Evolutionary conservation across 1,140 invertebrate genomes (phyloP).

Genomic region (Pseudomyrmex gracilis): DNA sequence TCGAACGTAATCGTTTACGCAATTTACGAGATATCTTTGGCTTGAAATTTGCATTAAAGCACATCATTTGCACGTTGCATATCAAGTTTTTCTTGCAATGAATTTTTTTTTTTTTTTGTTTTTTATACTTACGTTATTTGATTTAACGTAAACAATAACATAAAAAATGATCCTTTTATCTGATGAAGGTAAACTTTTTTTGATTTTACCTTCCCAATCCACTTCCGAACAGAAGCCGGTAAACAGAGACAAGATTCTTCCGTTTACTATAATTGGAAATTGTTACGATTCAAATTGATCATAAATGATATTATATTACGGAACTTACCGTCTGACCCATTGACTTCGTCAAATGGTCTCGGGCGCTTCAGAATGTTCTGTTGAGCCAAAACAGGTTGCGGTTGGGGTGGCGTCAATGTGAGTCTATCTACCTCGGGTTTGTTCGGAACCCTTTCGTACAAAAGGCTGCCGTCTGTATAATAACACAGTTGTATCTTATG

Average conservation of each 20-base stretch:
- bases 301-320: conserved; percentile 20
- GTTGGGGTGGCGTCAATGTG: conserved; percentile 86
- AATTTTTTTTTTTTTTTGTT: neutral
- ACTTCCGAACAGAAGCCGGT: conserved; percentile 87
- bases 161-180: neutral
- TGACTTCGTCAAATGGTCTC: conserved; percentile 94
- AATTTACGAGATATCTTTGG: neutral
- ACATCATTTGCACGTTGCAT: too few relatives aligned
- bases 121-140: neutral
- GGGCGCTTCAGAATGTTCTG: conserved; percentile 88
- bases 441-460: conserved; percentile 93
- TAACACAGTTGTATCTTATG: neutral
- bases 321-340: conserved; percentile 94
- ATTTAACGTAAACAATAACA: conserved; percentile 4
- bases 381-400: conserved; percentile 85
- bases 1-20: neutral
- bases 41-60: too few relatives aligned
- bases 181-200: too few relatives aligned
- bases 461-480: conserved; percentile 91
- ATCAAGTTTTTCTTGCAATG: too few relatives aligned
- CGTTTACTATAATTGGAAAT: conserved; percentile 61
- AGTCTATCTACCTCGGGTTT: conserved; percentile 91
- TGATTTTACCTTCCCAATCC: conserved; percentile 87
- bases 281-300: conserved; percentile 19
- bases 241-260: conserved; percentile 81